Conservation (phyloP, 2,797 vertebrate genomes). For the Mus minutoides region DNA sequence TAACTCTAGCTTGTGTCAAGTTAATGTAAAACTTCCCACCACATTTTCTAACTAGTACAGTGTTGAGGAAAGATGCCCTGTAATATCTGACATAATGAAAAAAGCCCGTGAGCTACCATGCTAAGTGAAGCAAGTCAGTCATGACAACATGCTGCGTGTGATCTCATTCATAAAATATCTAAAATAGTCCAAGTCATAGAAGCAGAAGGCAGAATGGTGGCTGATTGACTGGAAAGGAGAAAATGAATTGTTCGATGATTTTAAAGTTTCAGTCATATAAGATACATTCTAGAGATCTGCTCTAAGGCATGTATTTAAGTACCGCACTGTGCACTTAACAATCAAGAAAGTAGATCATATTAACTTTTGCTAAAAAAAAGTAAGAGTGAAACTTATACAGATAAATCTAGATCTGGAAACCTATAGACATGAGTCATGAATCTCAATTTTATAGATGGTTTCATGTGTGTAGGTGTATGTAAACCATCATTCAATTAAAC, state of each 20-base stretch:
- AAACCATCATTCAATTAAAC: background rate
- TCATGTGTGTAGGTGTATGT: background rate
- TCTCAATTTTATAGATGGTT: background rate
- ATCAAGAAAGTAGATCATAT: background rate
- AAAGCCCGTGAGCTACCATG: background rate
- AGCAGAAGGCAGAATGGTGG: background rate
- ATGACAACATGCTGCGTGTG: fast-evolving
- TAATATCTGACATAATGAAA: background rate
- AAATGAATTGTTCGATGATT: background rate
- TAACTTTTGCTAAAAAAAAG: background rate
- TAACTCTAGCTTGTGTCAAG: background rate
- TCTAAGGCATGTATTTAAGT: background rate
- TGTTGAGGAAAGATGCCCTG: background rate
- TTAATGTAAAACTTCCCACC: background rate
- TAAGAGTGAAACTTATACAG: background rate
- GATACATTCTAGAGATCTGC: background rate
- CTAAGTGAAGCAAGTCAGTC: background rate
- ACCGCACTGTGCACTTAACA: background rate
- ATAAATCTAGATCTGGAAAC: background rate
- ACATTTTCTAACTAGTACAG: background rate
- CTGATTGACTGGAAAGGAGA: background rate
- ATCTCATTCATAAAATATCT: background rate
- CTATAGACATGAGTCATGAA: background rate
- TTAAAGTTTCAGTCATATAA: background rate
- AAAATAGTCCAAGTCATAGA: background rate